A percentile compares a stretch with the other conserved stretches of the same genome.
These are phyloP conservation scores for Globodera ellingtonae DNA, from an alignment of 1,140 invertebrate genomes.

Conservation along the genomic window DNA sequence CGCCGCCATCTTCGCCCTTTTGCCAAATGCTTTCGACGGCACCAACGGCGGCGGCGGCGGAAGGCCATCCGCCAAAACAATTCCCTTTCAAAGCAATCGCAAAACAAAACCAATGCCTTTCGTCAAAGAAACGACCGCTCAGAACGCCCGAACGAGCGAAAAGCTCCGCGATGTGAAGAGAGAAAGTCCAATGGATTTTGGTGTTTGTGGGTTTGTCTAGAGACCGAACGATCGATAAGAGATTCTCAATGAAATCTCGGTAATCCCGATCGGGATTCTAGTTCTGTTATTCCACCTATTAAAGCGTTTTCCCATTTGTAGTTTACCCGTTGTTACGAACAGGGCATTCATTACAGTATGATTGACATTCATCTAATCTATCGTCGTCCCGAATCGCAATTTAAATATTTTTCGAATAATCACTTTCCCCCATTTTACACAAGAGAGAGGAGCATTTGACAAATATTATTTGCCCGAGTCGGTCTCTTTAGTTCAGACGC, in stretches of 20 bases:
- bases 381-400: too few relatives aligned
- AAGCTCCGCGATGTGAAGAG: not conserved
- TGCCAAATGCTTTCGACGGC: not conserved
- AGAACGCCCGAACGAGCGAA: not conserved
- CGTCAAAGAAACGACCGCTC: slow-evolving; percentile 6
- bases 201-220: not conserved
- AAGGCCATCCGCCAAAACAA: not conserved
- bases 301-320: too few relatives aligned
- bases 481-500: not conserved
- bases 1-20: slow-evolving; percentile 18
- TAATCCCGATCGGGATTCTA: too few relatives aligned
- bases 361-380: too few relatives aligned
- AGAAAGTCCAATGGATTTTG: not conserved
- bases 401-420: too few relatives aligned
- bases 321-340: too few relatives aligned
- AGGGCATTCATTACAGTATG: too few relatives aligned
- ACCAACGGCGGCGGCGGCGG: not conserved
- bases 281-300: too few relatives aligned
- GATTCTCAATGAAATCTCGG: too few relatives aligned
- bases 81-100: slow-evolving; percentile 6
- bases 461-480: not conserved
- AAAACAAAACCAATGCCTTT: not conserved
- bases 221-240: not conserved
- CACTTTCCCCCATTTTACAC: not conserved
- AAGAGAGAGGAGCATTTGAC: too few relatives aligned